These are phyloP conservation scores for Lasioglossum albipes DNA, from an alignment of 1,140 invertebrate species.

Conservation along the genomic window DNA sequence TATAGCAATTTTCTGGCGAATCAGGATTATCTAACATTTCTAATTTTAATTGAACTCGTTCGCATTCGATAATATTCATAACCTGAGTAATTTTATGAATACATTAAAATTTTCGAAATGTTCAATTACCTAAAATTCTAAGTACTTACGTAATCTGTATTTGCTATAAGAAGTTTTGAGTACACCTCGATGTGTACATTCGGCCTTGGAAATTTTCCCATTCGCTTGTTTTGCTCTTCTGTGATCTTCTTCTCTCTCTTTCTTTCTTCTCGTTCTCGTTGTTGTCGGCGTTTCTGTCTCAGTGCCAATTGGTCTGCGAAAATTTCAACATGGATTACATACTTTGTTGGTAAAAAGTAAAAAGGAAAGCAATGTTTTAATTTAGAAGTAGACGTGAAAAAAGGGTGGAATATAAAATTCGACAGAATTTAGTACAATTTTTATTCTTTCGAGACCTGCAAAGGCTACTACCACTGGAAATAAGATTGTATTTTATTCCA, in stretches of 20 bases:
- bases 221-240: constrained; percentile 85
- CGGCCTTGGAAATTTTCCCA: constrained; percentile 83
- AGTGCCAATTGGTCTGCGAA: constrained; percentile 83
- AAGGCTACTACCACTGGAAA: too few species aligned
- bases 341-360: constrained; percentile 24
- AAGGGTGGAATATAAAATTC: too few species aligned
- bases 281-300: constrained; percentile 83
- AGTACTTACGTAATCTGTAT: constrained; percentile 81
- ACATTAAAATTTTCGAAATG: not conserved
- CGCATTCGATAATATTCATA: constrained; percentile 85
- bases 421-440: too few species aligned
- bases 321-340: constrained; percentile 36
- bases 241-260: constrained; percentile 86
- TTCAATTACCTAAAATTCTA: not conserved
- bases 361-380: too few species aligned
- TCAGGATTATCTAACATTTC: constrained; percentile 86
- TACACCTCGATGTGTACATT: constrained; percentile 83
- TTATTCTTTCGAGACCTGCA: too few species aligned
- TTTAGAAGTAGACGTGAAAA: too few species aligned
- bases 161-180: constrained; percentile 90
- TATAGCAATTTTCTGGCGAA: constrained; percentile 90
- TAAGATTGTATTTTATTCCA: too few species aligned
- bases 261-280: constrained; percentile 85
- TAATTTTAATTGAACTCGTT: constrained; percentile 84
- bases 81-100: constrained; percentile 72